Evolutionary conservation across 2,113 vertebrate species (phyloP).

Genomic region (Prunella fulvescens): DNA sequence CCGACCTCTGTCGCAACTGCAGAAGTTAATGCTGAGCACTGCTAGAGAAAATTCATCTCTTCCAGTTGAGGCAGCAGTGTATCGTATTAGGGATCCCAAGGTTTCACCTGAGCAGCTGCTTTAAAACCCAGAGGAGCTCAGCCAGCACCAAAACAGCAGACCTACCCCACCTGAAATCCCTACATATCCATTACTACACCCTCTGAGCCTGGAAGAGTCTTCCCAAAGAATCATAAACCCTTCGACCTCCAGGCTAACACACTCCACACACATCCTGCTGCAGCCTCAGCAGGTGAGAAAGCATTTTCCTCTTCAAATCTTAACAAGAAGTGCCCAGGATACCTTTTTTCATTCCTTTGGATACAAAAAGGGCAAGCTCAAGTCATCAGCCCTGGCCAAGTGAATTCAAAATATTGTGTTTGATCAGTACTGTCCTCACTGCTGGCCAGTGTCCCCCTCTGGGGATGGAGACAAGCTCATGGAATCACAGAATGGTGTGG

Average conservation of each 20-base stretch:
- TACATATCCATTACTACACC: neutral
- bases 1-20: neutral
- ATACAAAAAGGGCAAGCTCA: neutral
- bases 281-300: neutral
- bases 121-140: neutral
- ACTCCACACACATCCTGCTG: accelerated
- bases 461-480: neutral
- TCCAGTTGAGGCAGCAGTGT: neutral
- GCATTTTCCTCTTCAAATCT: neutral
- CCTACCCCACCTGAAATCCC: neutral
- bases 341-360: neutral
- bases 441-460: neutral
- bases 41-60: neutral
- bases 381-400: neutral
- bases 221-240: neutral
- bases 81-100: neutral
- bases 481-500: neutral
- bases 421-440: neutral
- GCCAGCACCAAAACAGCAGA: neutral
- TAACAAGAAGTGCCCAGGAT: neutral
- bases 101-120: neutral
- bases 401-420: neutral
- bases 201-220: neutral
- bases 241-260: neutral
- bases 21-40: neutral